These are phyloP conservation scores for Epizoanthus illoricatus DNA, from an alignment of 92 coral and sea anemone genomes.

Conservation along the genomic window DNA sequence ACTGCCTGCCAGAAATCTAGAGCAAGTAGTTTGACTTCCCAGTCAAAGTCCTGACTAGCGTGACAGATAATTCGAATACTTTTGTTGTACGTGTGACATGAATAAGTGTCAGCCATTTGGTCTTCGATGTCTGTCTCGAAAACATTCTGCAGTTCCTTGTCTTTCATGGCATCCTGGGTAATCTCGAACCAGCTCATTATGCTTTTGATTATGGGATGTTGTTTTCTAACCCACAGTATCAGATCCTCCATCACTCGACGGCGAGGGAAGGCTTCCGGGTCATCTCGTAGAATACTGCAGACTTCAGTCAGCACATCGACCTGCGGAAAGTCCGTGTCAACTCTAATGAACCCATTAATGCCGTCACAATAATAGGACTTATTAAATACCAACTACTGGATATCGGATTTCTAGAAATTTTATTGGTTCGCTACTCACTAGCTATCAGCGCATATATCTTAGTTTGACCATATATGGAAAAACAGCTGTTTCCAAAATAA, in stretches of 20 bases:
- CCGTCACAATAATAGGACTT: too few species aligned
- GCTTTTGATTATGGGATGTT: constrained; percentile 52
- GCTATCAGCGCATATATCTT: too few species aligned
- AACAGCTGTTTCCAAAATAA: too few species aligned
- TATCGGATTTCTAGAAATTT: too few species aligned
- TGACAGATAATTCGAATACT: constrained; percentile 18
- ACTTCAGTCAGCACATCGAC: constrained; percentile 58
- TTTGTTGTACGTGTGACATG: neutral
- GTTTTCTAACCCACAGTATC: constrained; percentile 53
- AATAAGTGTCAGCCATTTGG: neutral
- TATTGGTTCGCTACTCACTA: too few species aligned
- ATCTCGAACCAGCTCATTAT: constrained; percentile 5
- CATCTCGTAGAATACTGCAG: constrained; percentile 50
- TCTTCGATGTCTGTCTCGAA: neutral
- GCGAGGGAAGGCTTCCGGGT: constrained; percentile 91
- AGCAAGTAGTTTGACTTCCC: constrained; percentile 93
- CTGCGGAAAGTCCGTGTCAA: constrained; percentile 38
- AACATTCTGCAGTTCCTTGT: neutral
- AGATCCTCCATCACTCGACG: constrained; percentile 75
- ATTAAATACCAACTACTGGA: too few species aligned
- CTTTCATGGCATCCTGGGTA: neutral
- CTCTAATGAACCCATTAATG: too few species aligned
- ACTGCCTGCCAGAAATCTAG: constrained; percentile 72
- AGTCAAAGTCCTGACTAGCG: constrained; percentile 90
- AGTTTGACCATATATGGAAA: too few species aligned